Percentiles rank a stretch among this genome's conserved stretches.
phyloP scores from a whole-genome alignment of 1,140 invertebrate species.

The Heliothis subflexa region DNA sequence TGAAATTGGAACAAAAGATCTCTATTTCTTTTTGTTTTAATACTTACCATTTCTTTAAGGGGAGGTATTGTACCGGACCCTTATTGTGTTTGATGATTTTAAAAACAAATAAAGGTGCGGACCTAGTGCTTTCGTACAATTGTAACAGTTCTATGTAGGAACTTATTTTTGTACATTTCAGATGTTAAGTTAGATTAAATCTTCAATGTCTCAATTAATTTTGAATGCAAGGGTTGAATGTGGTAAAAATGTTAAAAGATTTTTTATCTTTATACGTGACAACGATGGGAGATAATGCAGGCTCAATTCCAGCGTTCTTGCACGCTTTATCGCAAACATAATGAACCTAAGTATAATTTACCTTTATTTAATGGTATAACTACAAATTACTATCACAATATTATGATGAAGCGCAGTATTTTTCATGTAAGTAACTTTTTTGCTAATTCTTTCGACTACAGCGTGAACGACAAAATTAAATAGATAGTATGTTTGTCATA shows the following conservation, averaged over 20 bases:
- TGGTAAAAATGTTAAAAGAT: constrained; percentile 9
- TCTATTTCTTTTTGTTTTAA: constrained; percentile 13
- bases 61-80: not conserved
- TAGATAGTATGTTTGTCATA: too few relatives aligned
- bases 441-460: too few relatives aligned
- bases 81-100: not conserved
- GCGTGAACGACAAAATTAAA: too few relatives aligned
- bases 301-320: not conserved
- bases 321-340: not conserved
- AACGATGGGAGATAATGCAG: constrained; percentile 35
- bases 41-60: not conserved
- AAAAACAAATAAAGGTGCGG: not conserved
- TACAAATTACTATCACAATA: too few relatives aligned
- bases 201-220: not conserved
- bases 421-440: too few relatives aligned
- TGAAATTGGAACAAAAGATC: constrained; percentile 15
- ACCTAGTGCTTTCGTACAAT: not conserved
- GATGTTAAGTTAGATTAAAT: too few relatives aligned
- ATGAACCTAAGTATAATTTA: not conserved
- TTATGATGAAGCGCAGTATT: too few relatives aligned
- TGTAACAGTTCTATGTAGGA: not conserved
- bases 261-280: constrained; percentile 36
- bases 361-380: not conserved
- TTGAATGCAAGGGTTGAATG: not conserved
- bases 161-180: not conserved